These are phyloP conservation scores for Ceriagrion tenellum DNA, from an alignment of 2,888 invertebrate species.

Conservation along the genomic window DNA sequence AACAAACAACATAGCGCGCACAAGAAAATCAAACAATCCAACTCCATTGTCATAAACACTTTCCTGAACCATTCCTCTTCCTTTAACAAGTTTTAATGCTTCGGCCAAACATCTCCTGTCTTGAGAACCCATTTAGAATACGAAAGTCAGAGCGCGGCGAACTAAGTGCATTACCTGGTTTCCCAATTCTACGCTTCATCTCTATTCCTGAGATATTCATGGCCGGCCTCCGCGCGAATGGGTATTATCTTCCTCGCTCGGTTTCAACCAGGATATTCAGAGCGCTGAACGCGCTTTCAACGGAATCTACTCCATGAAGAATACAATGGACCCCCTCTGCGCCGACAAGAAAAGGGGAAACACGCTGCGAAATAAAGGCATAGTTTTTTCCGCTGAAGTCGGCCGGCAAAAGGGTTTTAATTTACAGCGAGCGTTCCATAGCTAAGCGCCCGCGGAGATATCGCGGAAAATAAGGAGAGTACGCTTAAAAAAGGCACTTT, in stretches of 20 bases:
- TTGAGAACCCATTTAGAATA: background rate
- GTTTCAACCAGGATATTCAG: background rate
- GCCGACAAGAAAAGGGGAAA: background rate
- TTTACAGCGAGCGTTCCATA: background rate
- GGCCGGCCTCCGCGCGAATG: background rate
- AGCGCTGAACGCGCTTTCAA: background rate
- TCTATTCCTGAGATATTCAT: background rate
- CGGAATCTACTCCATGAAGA: background rate
- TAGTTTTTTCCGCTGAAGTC: background rate
- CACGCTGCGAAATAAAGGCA: background rate
- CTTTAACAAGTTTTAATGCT: background rate
- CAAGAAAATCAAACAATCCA: no score
- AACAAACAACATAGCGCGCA: no score
- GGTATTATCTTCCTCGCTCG: background rate
- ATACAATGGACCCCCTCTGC: background rate
- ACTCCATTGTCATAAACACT: no score
- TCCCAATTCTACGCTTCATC: background rate
- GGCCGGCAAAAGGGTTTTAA: background rate
- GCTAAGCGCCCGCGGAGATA: background rate
- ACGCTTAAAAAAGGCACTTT: background rate
- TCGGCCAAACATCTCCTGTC: background rate
- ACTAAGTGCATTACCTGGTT: background rate
- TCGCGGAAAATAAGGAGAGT: background rate
- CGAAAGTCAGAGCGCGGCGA: background rate
- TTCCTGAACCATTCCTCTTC: background rate